phyloP scores from a whole-genome alignment of 2,797 vertebrate genomes.

The Onychomys leucogaster region DNA sequence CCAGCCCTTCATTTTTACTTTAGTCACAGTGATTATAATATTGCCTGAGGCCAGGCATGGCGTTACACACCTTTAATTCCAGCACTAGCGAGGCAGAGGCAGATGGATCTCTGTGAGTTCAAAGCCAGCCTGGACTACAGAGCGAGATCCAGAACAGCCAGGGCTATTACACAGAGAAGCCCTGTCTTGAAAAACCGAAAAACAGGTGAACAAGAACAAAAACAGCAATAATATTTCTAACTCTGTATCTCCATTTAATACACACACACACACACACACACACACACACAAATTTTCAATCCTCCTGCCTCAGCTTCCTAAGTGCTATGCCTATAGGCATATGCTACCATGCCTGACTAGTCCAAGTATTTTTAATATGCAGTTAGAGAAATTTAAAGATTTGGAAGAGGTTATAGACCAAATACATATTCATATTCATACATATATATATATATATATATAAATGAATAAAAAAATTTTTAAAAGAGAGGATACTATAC shows the following conservation, averaged over 20 bases:
- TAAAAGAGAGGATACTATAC: not conserved
- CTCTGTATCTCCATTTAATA: not conserved
- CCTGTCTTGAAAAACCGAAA: no score
- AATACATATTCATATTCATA: not conserved
- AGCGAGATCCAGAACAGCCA: no score
- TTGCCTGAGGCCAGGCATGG: not conserved
- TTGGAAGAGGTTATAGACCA: not conserved
- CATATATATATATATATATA: no score
- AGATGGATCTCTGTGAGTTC: no score
- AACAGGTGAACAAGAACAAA: no score
- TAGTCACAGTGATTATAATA: not conserved
- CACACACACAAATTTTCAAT: not conserved
- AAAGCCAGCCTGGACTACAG: no score
- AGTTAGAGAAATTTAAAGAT: slow-evolving; percentile 28
- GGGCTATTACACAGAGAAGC: no score
- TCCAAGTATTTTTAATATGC: not conserved
- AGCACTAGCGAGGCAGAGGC: no score
- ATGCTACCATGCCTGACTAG: not conserved
- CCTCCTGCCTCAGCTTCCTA: not conserved
- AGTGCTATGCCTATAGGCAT: not conserved
- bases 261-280: not conserved
- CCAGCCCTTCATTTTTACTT: not conserved
- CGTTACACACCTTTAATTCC: no score
- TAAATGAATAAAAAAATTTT: not conserved
- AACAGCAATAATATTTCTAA: no score